Percentiles rank a stretch among this genome's conserved stretches.
Evolutionary conservation across 2,888 invertebrate genomes (phyloP).

Genomic region (Gisinianus flammeolus): DNA sequence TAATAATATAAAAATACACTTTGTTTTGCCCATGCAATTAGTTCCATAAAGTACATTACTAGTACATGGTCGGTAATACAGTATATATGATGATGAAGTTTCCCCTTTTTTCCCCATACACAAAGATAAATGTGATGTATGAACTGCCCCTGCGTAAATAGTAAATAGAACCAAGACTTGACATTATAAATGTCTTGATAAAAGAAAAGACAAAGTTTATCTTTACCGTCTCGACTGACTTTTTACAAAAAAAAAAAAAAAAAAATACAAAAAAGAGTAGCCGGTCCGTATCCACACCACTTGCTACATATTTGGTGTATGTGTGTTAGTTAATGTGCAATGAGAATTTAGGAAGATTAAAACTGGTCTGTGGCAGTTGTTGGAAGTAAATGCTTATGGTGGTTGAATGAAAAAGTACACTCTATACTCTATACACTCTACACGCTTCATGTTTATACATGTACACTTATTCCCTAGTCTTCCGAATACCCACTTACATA

Average conservation of each 20-base stretch:
- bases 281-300: background rate
- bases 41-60: background rate
- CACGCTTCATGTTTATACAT: background rate
- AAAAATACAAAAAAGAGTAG: background rate
- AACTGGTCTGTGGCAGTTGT: background rate
- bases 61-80: background rate
- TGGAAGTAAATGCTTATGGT: background rate
- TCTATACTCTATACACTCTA: background rate
- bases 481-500: background rate
- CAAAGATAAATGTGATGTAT: slow-evolving; percentile 5
- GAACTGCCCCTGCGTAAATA: background rate
- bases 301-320: background rate
- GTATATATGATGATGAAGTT: background rate
- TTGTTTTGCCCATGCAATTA: background rate
- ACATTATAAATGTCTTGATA: slow-evolving; percentile 10
- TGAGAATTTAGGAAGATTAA: slow-evolving; percentile 31
- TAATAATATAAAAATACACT: background rate
- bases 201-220: slow-evolving; percentile 22
- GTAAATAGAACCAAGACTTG: background rate
- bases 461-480: no score
- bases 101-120: background rate
- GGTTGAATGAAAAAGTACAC: background rate
- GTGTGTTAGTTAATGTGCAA: slow-evolving; percentile 1
- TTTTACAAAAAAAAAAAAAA: background rate
- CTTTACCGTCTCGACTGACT: slow-evolving; percentile 15